These are phyloP conservation scores for Apamea monoglypha DNA, from an alignment of 2,888 invertebrate species.

Conservation along the genomic window DNA sequence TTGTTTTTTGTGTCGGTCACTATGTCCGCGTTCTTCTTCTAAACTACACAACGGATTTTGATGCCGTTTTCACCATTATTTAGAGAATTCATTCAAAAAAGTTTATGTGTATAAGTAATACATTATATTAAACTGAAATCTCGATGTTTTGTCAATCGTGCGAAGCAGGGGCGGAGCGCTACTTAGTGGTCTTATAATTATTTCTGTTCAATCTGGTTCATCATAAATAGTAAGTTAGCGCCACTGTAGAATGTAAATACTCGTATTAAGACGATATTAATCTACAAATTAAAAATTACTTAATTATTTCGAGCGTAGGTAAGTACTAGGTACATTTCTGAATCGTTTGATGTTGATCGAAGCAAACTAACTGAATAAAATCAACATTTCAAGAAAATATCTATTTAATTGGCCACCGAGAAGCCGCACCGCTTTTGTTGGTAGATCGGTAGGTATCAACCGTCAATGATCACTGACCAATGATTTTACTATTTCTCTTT, in stretches of 20 bases:
- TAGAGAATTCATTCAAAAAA: too few species aligned
- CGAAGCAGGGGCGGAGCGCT: too few species aligned
- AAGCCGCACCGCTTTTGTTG: constrained; percentile 33
- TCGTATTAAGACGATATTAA: constrained; percentile 27
- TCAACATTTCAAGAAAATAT: constrained; percentile 50
- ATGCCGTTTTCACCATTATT: too few species aligned
- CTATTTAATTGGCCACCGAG: constrained; percentile 55
- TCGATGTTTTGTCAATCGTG: too few species aligned
- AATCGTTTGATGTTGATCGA: constrained; percentile 20
- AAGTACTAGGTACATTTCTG: neutral
- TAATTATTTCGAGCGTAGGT: constrained; percentile 4
- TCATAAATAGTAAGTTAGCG: constrained; percentile 13
- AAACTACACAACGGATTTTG: too few species aligned
- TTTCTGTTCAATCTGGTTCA: neutral
- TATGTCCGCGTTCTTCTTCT: too few species aligned
- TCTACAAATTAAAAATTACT: constrained; percentile 20
- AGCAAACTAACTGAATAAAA: constrained; percentile 41
- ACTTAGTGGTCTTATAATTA: too few species aligned
- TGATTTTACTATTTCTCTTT: constrained; percentile 61
- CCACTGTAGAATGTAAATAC: neutral
- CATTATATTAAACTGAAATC: too few species aligned
- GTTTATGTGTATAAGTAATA: too few species aligned
- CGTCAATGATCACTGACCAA: constrained; percentile 34
- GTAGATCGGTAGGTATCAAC: neutral
- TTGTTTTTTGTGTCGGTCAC: too few species aligned